Evolutionary conservation across 1,140 invertebrate species (phyloP), one percentile per base, ranked within the genome.

Genomic region (Wasmannia auropunctata): DNA sequence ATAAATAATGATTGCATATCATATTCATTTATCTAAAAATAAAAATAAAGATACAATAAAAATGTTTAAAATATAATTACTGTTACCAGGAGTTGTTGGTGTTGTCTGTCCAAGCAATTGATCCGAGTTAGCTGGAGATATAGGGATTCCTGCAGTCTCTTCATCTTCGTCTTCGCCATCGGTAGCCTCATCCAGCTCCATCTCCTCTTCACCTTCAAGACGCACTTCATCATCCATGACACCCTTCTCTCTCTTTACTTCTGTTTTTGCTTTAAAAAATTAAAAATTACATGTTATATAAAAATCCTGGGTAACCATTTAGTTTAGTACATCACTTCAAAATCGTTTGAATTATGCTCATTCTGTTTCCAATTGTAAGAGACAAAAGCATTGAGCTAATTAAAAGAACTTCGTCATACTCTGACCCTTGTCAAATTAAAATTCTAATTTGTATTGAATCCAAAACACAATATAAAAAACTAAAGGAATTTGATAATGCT

Each of bases 141-240:
- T 92, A 46, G 94, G 92, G 43, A 95, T 95, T 16, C 93, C 94
- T 58, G 93, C 88, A 75, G 93, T 92, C 69, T 95, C 95, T 69
- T 95, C 95, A 76, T 95, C 94, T 63, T 95, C 95, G 67, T 95
- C 95, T 69, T 95, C 95, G 11, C 94, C 95, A 77, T 94, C 95
- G 0, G 95, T 95, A 79, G 94, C 94, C 86, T 95, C 95, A 75
- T 95, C 95, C 43, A 95, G 89, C 89, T 95, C 95, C 94, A 95
- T 95, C 93, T 95, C 95, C 88, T 95, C 95, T 87, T 95, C 95
- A 80, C 94, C 94, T 75, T 95, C 95, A 86, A 95, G 91, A 86
- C 94, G 94, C 86, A 95, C 94, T 88, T 95, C 95, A 91, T 95
- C 95, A 88, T 95, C 95, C 95, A 95, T 95, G 93, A 90, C 92